These are phyloP conservation scores for Anodontia alba DNA, from an alignment of 2,888 invertebrate genomes.

Conservation along the genomic window DNA sequence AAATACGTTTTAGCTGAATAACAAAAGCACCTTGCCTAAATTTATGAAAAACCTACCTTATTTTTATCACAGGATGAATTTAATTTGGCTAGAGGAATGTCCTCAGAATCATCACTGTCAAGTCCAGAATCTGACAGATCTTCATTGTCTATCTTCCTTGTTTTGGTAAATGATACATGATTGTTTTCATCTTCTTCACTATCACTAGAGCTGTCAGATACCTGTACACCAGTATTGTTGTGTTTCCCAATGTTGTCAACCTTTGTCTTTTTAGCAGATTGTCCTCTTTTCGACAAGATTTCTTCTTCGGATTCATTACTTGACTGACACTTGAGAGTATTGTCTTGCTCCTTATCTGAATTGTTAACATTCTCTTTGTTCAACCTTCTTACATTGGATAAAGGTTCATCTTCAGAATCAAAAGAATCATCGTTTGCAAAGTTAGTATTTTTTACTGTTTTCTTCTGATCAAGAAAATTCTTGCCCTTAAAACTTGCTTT, in stretches of 20 bases:
- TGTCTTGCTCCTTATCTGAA: no score
- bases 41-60: no score
- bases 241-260: no score
- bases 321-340: no score
- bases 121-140: neutral
- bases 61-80: neutral
- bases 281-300: no score
- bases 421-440: neutral
- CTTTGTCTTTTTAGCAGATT: no score
- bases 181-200: neutral
- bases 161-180: neutral
- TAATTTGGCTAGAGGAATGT: conserved; percentile 6
- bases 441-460: no score
- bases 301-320: no score
- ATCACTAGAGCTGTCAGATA: neutral
- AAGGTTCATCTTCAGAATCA: conserved; percentile 31
- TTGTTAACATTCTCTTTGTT: neutral
- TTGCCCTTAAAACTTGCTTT: no score
- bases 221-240: neutral
- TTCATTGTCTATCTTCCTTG: neutral
- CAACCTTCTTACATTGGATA: neutral
- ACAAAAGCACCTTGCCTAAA: no score
- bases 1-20: no score
- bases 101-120: conserved; percentile 30
- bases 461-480: no score